phyloP scores from a whole-genome alignment of 2,113 vertebrate genomes.

The Pteropus alecto region DNA sequence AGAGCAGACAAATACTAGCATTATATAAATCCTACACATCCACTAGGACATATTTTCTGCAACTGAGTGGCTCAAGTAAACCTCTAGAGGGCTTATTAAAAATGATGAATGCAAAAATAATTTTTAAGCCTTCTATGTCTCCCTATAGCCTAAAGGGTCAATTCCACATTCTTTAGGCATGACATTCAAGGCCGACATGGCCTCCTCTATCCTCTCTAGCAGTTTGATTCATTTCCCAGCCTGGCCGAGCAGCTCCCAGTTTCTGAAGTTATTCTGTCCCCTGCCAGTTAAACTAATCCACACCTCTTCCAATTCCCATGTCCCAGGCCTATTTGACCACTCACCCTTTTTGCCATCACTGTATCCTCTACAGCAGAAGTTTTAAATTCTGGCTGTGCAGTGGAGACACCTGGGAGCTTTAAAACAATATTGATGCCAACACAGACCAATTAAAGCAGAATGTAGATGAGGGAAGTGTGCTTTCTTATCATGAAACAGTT shows the following conservation, averaged over 20 bases:
- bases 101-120: slow-evolving; percentile 63
- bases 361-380: not conserved
- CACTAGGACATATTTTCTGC: slow-evolving; percentile 29
- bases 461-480: not conserved
- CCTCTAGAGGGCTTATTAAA: slow-evolving; percentile 65
- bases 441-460: not conserved
- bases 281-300: not conserved
- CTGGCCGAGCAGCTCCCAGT: not conserved
- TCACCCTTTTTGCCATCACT: not conserved
- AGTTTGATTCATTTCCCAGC: not conserved
- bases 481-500: not conserved
- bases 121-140: slow-evolving; percentile 36
- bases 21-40: slow-evolving; percentile 13
- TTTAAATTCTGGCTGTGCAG: not conserved
- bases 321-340: not conserved
- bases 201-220: not conserved
- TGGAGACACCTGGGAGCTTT: not conserved
- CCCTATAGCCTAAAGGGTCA: slow-evolving; percentile 22
- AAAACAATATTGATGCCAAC: not conserved
- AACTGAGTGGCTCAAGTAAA: slow-evolving; percentile 41
- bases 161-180: slow-evolving; percentile 50
- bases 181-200: not conserved
- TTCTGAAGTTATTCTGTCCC: not conserved
- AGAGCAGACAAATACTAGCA: slow-evolving; percentile 28
- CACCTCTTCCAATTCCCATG: not conserved